Conservation (phyloP, 2,888 invertebrate genomes). For the Arrhopalites spinosus region DNA sequence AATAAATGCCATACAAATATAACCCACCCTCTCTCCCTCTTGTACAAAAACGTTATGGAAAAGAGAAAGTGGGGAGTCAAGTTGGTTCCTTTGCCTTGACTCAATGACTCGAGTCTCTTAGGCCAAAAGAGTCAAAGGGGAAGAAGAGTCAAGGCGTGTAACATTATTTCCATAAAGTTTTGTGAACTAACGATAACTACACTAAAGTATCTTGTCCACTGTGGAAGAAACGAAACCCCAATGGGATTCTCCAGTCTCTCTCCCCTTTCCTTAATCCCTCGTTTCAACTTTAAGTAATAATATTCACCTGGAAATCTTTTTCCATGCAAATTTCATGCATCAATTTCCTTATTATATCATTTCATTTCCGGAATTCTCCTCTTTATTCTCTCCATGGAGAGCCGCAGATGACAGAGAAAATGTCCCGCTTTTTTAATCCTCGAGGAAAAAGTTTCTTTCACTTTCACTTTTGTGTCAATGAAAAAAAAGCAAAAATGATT, state of each 20-base stretch:
- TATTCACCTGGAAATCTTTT: background rate
- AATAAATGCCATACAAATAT: too few relatives aligned
- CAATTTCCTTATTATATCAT: background rate
- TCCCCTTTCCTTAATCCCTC: background rate
- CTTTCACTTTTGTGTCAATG: too few relatives aligned
- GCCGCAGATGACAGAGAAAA: too few relatives aligned
- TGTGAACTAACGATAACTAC: background rate
- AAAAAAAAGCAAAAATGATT: too few relatives aligned
- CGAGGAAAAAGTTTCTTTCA: too few relatives aligned
- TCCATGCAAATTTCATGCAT: background rate
- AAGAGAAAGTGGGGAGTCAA: background rate
- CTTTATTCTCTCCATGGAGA: too few relatives aligned
- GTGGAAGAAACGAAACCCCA: too few relatives aligned
- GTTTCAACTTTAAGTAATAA: background rate
- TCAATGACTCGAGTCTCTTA: background rate
- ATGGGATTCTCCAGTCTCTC: background rate
- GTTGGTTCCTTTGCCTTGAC: background rate
- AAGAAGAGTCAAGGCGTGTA: background rate
- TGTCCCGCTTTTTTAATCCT: too few relatives aligned
- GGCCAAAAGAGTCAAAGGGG: background rate
- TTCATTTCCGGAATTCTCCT: slow-evolving; percentile 8
- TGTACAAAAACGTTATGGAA: background rate
- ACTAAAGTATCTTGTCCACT: background rate
- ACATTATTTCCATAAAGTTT: background rate
- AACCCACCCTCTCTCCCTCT: background rate